Base-by-base conservation (phyloP, 1,140 invertebrate genomes). In the Eupeodes corollae region DNA sequence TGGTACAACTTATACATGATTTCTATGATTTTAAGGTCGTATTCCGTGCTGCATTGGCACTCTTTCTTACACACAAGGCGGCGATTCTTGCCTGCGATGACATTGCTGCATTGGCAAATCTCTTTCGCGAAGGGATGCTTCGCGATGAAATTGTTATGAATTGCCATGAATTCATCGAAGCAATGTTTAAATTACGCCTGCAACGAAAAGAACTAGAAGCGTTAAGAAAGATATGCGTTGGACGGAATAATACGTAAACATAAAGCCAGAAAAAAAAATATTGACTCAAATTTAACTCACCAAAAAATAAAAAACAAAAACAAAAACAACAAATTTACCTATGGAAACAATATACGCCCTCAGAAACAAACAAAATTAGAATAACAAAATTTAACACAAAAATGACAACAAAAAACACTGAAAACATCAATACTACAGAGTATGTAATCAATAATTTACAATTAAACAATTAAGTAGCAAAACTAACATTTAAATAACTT, bases 121-220 rank as follows among this genome's bases (percentile, higher is more conserved):
- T 79, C 53, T 86, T 90, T 58, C 84, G 83, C 57, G 59, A 63
- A 8, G 71, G 72, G 21, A 83, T 87, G 55, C 76, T 78, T 16
- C 77, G 77, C 55, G 79, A 79, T 58, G 73, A 73, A 47, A 73
- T 76, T 56, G 79, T 80, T 42, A 70, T 85, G 13, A 72, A 86
- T 57, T 89, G 86, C 61, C 86, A 90, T 63, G 69, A 76, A 31
- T 90, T 90, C 65, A 83, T 89, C 73, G 68, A 83, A 69, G 75
- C 75, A 57, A 79, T 85, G 64, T 86, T 87, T 62, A 76, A 74
- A 66, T 65, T 80, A 59, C 78, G 79, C 48, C 73, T 86, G 60
- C 74, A 80, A 52, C 72, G 70, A 45, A 73, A 61, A 44, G 74
- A 71, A 49, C 73, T 86, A 53, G 57, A 69, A 48, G 75, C 73